A percentile compares a stretch with the other conserved stretches of the same genome.
These are phyloP conservation scores for Tragelaphus scriptus DNA, from an alignment of 2,113 vertebrate species.

Conservation along the genomic window DNA sequence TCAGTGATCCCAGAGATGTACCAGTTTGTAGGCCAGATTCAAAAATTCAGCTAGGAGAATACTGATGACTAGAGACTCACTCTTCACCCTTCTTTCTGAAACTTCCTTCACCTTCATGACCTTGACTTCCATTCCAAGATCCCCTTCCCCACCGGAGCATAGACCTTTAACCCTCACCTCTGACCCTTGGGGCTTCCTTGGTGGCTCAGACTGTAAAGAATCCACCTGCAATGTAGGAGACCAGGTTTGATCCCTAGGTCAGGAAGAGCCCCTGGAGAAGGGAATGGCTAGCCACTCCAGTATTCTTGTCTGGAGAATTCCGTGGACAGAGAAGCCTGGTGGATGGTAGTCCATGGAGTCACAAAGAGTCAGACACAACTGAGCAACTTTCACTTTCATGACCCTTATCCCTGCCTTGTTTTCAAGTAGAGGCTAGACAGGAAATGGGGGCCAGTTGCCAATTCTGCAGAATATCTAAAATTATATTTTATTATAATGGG, in stretches of 20 bases:
- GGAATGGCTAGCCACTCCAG: too few species aligned
- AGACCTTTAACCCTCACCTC: background rate
- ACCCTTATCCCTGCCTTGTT: background rate
- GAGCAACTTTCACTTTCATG: background rate
- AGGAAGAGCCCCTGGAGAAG: too few species aligned
- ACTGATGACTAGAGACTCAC: background rate
- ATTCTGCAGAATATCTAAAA: background rate
- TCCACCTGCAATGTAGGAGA: background rate
- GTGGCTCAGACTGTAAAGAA: background rate
- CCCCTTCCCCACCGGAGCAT: background rate
- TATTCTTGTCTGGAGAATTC: too few species aligned
- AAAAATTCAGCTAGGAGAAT: background rate
- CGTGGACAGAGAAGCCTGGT: too few species aligned
- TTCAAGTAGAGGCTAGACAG: background rate
- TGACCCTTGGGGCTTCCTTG: background rate
- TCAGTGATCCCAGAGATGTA: background rate
- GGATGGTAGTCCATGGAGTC: background rate
- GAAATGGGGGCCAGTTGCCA: background rate
- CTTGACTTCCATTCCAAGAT: background rate
- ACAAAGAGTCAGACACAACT: background rate
- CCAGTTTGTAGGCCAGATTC: background rate
- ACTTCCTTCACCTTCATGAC: background rate
- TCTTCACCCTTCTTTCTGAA: background rate
- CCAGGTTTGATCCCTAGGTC: too few species aligned
- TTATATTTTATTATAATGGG: background rate